phyloP scores from a whole-genome alignment of 2,888 invertebrate genomes.

The Napeogenes inachia region DNA sequence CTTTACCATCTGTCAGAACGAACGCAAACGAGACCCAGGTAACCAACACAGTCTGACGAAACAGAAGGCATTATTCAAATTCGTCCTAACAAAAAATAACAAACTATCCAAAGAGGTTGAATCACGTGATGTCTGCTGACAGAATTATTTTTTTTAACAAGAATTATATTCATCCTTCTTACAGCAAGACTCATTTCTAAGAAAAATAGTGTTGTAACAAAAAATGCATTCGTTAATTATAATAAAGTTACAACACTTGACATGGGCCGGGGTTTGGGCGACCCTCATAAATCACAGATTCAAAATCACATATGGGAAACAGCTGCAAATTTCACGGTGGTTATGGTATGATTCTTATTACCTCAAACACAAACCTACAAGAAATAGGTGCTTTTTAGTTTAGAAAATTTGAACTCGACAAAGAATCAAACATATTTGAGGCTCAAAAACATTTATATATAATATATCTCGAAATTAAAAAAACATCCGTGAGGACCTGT shows the following conservation, averaged over 20 bases:
- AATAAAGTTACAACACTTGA: constrained; percentile 11
- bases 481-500: too few relatives aligned
- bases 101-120: too few relatives aligned
- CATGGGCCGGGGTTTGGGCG: not conserved
- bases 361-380: too few relatives aligned
- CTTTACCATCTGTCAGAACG: too few relatives aligned
- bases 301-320: constrained; percentile 59
- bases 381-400: too few relatives aligned
- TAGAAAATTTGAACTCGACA: too few relatives aligned
- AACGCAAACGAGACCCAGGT: too few relatives aligned
- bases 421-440: too few relatives aligned
- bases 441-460: too few relatives aligned
- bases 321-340: constrained; percentile 50
- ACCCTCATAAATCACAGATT: constrained; percentile 4
- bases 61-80: not conserved
- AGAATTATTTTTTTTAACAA: too few relatives aligned
- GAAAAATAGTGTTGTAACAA: not conserved
- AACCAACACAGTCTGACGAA: not conserved
- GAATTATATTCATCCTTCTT: not conserved
- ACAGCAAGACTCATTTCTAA: not conserved
- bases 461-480: too few relatives aligned
- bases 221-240: constrained; percentile 8
- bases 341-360: constrained; percentile 34
- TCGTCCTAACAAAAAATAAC: not conserved
- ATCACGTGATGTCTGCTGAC: too few relatives aligned